Conservation (phyloP, 2,113 vertebrate genomes). For the Gallinago jamesoni region DNA sequence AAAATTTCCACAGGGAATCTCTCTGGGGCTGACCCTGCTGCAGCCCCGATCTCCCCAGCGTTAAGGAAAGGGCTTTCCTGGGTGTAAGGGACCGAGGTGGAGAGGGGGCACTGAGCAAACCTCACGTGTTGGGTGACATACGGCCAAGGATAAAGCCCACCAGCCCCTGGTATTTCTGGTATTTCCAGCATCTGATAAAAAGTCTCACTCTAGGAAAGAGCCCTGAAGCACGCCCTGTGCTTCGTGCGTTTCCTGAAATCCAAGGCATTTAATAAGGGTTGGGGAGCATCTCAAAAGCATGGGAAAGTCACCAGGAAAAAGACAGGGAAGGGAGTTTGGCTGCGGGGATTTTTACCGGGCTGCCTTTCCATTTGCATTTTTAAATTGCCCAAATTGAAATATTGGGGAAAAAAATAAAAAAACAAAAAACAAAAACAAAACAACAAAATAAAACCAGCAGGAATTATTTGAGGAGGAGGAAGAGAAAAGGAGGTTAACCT, state of each 20-base stretch:
- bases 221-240: not conserved
- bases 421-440: too few relatives aligned
- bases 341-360: not conserved
- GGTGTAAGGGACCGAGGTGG: not conserved
- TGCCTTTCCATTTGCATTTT: not conserved
- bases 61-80: not conserved
- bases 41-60: fast-evolving
- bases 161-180: not conserved
- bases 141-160: not conserved
- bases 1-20: not conserved
- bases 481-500: not conserved
- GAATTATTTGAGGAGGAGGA: not conserved
- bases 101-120: not conserved
- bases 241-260: not conserved
- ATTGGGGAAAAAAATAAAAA: not conserved
- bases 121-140: fast-evolving
- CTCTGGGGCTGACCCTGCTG: not conserved
- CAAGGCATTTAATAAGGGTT: not conserved
- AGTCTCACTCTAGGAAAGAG: not conserved
- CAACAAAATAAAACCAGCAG: too few relatives aligned
- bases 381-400: not conserved
- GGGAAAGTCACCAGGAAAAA: not conserved
- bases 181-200: not conserved
- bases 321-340: not conserved
- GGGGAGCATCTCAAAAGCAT: not conserved